Base-by-base conservation (phyloP, 1,140 invertebrate genomes). In the Brachionus manjavacas region DNA sequence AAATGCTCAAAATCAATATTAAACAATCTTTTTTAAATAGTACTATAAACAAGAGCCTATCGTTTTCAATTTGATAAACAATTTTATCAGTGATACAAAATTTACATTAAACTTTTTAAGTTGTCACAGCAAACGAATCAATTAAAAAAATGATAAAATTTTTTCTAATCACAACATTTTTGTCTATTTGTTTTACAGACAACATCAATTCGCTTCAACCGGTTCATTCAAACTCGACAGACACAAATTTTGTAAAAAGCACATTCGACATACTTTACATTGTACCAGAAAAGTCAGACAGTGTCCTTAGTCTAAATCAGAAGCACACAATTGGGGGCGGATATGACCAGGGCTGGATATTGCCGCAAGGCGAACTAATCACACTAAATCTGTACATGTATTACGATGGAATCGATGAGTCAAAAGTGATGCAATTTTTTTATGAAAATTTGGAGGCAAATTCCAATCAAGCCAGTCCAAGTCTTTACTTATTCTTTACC, bases 221-320 rank as follows among this genome's bases (percentile, higher is more conserved):
- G 3, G 12, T 41, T 16, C 31, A 41, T 4, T 31, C 41, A 76
- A 76, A 76, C 25, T 8, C 3, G 3, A 11, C 35, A 76, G 25
- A 25, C n/a, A 46, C 16, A 23, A 76, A 52, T 76, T 46, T 76
- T n/a, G 46, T 76, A 12, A 76, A 76, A 20, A 76, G 31, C 72
- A 76, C 72, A 25, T 76, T 76, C 46, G 79, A 81, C 35, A 20
- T 81, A 46, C 52, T 81, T 43, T 81, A 81, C 25, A 16, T 81
- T 14, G 20, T 81, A 43, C 79, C 79, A 4, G 64, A 60, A 39
- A 20, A 81, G 16, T 9, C 20, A 28, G 79, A 81, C 31, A 49
- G 41, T 23, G 79, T 81, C 8, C 16, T 64, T 1, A 64, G 16
- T 14, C 41, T 81, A 14, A 81, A 81, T 16, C 20, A 81, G 39